These are phyloP conservation scores for Nannoperca australis DNA, from an alignment of 2,797 vertebrate genomes.

Conservation along the genomic window DNA sequence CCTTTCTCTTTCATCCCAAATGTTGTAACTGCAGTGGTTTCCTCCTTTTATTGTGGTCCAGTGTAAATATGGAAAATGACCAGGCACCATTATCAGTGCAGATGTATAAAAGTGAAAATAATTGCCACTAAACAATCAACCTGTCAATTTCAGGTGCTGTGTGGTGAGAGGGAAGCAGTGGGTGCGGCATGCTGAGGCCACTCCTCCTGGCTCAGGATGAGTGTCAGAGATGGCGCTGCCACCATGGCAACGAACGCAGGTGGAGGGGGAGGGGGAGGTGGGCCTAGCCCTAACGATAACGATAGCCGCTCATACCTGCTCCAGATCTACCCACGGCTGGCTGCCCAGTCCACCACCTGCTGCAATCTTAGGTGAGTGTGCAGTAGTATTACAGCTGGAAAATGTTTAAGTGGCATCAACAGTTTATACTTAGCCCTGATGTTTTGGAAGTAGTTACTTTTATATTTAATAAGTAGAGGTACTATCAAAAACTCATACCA, in stretches of 20 bases:
- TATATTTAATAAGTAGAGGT: not conserved
- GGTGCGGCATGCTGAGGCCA: slow-evolving; percentile 91
- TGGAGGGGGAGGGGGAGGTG: slow-evolving; percentile 76
- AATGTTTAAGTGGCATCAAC: not conserved
- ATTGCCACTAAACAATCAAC: slow-evolving; percentile 13
- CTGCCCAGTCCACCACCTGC: slow-evolving; percentile 83
- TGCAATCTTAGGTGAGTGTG: slow-evolving; percentile 85
- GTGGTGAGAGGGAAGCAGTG: slow-evolving; percentile 80
- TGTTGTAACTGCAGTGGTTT: not conserved
- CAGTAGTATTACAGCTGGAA: not conserved
- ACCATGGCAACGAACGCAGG: slow-evolving; percentile 78
- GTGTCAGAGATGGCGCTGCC: slow-evolving; percentile 91
- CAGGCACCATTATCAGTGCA: not conserved
- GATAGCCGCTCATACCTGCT: slow-evolving; percentile 89
- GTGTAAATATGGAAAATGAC: not conserved
- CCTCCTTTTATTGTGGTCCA: not conserved
- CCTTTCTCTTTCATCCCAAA: not conserved
- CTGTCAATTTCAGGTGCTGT: slow-evolving; percentile 82
- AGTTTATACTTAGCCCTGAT: not conserved
- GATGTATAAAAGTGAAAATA: not conserved
- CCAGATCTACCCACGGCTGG: slow-evolving; percentile 93
- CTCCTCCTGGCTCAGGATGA: slow-evolving; percentile 92
- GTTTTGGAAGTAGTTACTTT: not conserved
- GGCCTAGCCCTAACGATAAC: slow-evolving; percentile 84
- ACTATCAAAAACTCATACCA: not conserved